Evolutionary conservation across 2,113 vertebrate genomes (phyloP).

Genomic region (Alectura lathami): DNA sequence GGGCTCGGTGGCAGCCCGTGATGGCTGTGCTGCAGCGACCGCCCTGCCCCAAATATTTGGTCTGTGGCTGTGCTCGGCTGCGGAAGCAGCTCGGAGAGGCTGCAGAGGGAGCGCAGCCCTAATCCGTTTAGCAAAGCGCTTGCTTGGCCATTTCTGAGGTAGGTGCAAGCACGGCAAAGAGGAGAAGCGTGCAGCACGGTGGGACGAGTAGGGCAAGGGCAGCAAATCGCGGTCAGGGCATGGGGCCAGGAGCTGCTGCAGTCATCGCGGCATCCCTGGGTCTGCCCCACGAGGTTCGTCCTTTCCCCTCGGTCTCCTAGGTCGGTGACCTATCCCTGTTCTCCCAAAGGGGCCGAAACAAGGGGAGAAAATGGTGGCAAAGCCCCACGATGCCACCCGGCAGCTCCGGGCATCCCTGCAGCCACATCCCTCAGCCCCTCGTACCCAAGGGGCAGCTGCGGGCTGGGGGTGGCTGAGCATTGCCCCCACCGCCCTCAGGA

Average conservation of each 20-base stretch:
- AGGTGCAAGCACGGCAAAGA: not conserved
- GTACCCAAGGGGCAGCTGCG: not conserved
- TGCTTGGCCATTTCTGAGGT: slow-evolving; percentile 23
- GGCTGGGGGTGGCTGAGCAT: not conserved
- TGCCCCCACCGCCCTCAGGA: not conserved
- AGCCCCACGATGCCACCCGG: not conserved
- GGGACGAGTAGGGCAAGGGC: not conserved
- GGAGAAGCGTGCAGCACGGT: not conserved
- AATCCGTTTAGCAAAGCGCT: slow-evolving; percentile 57
- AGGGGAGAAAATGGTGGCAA: not conserved
- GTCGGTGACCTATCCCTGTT: not conserved
- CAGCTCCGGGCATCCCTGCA: not conserved
- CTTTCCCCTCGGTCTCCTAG: not conserved
- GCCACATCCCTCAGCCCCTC: not conserved
- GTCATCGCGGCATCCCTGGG: not conserved
- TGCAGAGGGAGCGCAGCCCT: not conserved
- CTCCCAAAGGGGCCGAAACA: not conserved
- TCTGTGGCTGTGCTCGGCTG: not conserved
- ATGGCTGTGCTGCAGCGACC: not conserved
- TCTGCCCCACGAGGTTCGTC: rapidly evolving
- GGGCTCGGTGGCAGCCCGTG: not conserved
- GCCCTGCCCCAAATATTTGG: not conserved
- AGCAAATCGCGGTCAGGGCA: not conserved
- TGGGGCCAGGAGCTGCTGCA: not conserved
- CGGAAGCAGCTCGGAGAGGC: not conserved